phyloP scores from a whole-genome alignment of 1,140 invertebrate species.

The Cecropterus lyciades region DNA sequence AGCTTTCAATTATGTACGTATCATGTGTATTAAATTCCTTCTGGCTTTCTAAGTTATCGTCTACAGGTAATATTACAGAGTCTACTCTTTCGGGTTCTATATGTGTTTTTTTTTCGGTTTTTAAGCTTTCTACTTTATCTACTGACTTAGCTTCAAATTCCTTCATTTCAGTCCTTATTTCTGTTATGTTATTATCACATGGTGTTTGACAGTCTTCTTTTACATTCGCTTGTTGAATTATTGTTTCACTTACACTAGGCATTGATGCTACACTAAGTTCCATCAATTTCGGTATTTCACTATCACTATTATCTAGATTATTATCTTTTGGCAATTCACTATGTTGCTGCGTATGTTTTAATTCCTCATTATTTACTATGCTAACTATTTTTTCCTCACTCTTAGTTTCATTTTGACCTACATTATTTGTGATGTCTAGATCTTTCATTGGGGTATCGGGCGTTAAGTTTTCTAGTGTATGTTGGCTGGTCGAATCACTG shows the following conservation, averaged over 20 bases:
- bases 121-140: conserved; percentile 50
- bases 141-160: conserved; percentile 74
- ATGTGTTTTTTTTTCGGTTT: conserved; percentile 39
- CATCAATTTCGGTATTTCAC: conserved; percentile 69
- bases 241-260: conserved; percentile 73
- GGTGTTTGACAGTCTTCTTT: conserved; percentile 73
- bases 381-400: conserved; percentile 44
- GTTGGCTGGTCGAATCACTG: conserved; percentile 72
- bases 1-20: conserved; percentile 29
- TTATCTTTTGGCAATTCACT: conserved; percentile 72
- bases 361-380: conserved; percentile 43
- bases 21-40: conserved; percentile 21
- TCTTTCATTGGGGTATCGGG: conserved; percentile 75
- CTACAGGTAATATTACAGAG: conserved; percentile 11
- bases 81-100: conserved; percentile 27
- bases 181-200: conserved; percentile 71
- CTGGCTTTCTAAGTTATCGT: conserved; percentile 13
- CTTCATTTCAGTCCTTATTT: conserved; percentile 62
- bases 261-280: conserved; percentile 73
- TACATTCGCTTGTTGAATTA: conserved; percentile 59
- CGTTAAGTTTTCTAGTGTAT: conserved; percentile 73
- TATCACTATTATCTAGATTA: conserved; percentile 66
- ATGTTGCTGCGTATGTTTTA: conserved; percentile 44
- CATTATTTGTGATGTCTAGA: conserved; percentile 48
- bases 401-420: conserved; percentile 40